Percentiles rank a stretch among this genome's conserved stretches.
phyloP scores from a whole-genome alignment of 1,140 invertebrate genomes.

The Lysiphlebus fabarum region DNA sequence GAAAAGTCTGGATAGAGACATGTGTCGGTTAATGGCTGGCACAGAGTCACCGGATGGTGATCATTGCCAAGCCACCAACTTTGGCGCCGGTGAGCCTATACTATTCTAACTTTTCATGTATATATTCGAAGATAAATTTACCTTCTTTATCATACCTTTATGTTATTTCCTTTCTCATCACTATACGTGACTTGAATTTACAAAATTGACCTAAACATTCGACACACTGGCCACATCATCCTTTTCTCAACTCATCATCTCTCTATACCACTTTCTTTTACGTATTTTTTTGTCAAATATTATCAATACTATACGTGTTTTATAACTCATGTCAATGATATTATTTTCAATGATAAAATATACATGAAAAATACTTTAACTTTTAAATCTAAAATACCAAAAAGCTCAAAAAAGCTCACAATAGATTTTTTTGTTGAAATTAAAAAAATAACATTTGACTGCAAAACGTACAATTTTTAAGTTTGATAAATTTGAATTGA shows the following conservation, averaged over 20 bases:
- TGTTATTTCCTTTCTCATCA: conserved; percentile 1
- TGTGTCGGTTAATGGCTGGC: conserved; percentile 53
- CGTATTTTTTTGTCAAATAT: not conserved
- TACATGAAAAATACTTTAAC: no score
- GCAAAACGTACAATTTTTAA: no score
- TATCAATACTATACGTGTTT: conserved; percentile 21
- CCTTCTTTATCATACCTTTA: conserved; percentile 3
- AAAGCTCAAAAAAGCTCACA: no score
- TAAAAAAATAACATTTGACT: no score
- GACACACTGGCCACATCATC: conserved; percentile 26
- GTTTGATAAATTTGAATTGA: no score
- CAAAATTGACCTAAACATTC: conserved; percentile 8
- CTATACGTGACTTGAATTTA: conserved; percentile 8
- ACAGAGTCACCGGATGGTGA: conserved; percentile 50
- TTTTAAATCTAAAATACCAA: no score
- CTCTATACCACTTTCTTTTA: not conserved
- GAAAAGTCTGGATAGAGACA: conserved; percentile 45
- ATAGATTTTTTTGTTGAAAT: no score
- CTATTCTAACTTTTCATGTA: not conserved
- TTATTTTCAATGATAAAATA: no score
- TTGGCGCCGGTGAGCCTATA: conserved; percentile 16
- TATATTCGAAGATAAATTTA: no score
- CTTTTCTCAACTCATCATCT: conserved; percentile 4
- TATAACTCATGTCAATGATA: no score
- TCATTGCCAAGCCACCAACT: conserved; percentile 48